Percentiles rank a stretch among this genome's conserved stretches.
phyloP scores from a whole-genome alignment of 1,140 invertebrate species.

The Contarinia nasturtii region DNA sequence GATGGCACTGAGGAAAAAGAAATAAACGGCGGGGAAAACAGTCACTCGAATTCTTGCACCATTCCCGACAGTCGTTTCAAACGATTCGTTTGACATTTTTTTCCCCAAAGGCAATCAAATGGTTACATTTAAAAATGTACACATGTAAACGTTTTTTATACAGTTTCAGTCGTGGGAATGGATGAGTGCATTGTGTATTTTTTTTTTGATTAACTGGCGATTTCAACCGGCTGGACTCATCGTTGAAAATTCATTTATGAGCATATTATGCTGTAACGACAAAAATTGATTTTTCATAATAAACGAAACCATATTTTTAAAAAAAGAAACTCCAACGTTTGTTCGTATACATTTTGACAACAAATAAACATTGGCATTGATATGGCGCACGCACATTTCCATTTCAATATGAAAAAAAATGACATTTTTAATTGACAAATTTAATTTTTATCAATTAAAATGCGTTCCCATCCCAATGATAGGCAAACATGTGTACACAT shows the following conservation, averaged over 20 bases:
- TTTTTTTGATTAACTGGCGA: too few species aligned
- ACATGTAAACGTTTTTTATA: background rate
- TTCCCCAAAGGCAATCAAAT: too few species aligned
- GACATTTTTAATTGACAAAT: too few species aligned
- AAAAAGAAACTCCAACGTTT: background rate
- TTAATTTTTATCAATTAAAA: too few species aligned
- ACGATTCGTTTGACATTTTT: too few species aligned
- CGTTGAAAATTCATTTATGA: background rate
- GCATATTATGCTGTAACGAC: background rate
- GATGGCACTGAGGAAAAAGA: slow-evolving; percentile 6
- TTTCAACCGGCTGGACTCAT: background rate
- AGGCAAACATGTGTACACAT: too few species aligned
- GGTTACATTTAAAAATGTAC: too few species aligned
- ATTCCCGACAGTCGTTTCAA: too few species aligned
- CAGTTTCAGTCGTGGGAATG: background rate
- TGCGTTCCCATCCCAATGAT: too few species aligned
- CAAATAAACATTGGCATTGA: slow-evolving; percentile 7
- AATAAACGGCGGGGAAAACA: background rate
- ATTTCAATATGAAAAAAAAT: too few species aligned
- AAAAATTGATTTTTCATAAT: slow-evolving; percentile 12
- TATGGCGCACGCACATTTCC: slow-evolving; percentile 5
- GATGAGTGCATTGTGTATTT: too few species aligned
- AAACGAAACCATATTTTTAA: slow-evolving; percentile 17
- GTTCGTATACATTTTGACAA: slow-evolving; percentile 2
- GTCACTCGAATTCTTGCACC: too few species aligned